phyloP scores from a whole-genome alignment of 2,888 invertebrate genomes.

The Apoderus coryli region DNA sequence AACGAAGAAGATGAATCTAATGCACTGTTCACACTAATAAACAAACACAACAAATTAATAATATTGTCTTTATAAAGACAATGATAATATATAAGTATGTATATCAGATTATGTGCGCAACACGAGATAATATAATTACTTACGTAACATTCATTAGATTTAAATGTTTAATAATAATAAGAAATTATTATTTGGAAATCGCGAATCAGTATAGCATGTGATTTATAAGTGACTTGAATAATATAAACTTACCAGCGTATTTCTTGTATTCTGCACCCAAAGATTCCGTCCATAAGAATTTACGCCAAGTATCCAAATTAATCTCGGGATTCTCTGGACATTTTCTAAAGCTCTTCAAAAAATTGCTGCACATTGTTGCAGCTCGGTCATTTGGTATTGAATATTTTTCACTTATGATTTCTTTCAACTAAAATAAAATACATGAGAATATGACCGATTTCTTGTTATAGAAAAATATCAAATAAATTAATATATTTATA shows the following conservation, averaged over 20 bases:
- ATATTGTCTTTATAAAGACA: no score
- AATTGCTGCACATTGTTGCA: slow-evolving; percentile 47
- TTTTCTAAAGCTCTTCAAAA: slow-evolving; percentile 61
- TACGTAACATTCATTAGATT: no score
- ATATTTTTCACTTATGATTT: slow-evolving; percentile 45
- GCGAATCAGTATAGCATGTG: no score
- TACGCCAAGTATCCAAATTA: slow-evolving; percentile 63
- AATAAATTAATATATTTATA: slow-evolving; percentile 3
- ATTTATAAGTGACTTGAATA: neutral
- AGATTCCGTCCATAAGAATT: slow-evolving; percentile 62
- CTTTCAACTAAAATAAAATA: slow-evolving; percentile 33
- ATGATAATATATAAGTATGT: no score
- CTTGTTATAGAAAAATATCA: neutral
- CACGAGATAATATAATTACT: no score
- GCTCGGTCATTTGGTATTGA: slow-evolving; percentile 50
- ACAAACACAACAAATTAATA: no score
- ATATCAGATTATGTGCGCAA: no score
- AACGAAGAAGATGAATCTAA: no score
- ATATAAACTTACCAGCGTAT: slow-evolving; percentile 42
- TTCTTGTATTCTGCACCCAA: slow-evolving; percentile 58
- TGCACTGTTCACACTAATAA: no score
- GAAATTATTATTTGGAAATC: no score
- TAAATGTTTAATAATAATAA: no score
- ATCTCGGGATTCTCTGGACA: slow-evolving; percentile 66
- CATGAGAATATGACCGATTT: neutral